phyloP scores from a whole-genome alignment of 53 echinoderm and acorn worm genomes.

The Actinopyga echinites region DNA sequence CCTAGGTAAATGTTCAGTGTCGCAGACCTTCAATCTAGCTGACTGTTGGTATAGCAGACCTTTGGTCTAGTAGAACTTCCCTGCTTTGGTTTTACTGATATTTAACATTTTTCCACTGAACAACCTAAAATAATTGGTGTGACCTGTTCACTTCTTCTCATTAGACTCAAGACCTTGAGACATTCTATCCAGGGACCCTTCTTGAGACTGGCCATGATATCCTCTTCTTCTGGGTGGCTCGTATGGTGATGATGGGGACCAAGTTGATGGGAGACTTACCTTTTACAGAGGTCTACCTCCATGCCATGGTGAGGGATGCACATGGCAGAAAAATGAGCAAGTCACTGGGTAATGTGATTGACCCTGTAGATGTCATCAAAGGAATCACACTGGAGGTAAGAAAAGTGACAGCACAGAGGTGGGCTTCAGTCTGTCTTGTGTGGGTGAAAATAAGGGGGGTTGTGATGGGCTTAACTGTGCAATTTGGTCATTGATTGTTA shows the following conservation, averaged over 20 bases:
- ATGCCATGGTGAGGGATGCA: slow-evolving; percentile 95
- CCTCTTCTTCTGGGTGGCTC: slow-evolving; percentile 60
- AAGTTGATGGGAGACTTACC: slow-evolving; percentile 75
- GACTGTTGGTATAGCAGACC: too few relatives aligned
- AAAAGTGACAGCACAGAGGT: too few relatives aligned
- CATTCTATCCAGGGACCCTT: slow-evolving; percentile 88
- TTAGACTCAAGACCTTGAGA: slow-evolving; percentile 74
- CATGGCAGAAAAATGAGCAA: slow-evolving; percentile 99
- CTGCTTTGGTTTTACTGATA: too few relatives aligned
- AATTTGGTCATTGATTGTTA: too few relatives aligned
- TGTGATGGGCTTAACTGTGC: too few relatives aligned
- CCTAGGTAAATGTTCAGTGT: too few relatives aligned
- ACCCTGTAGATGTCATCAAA: slow-evolving; percentile 93
- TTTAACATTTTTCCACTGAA: too few relatives aligned
- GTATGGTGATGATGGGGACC: slow-evolving; percentile 73
- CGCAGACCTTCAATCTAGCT: too few relatives aligned
- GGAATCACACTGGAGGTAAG: slow-evolving; percentile 11
- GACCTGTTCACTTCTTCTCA: background rate
- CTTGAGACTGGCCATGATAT: slow-evolving; percentile 96
- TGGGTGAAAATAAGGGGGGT: too few relatives aligned
- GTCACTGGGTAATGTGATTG: slow-evolving; percentile 96
- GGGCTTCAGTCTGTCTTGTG: too few relatives aligned
- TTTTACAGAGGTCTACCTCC: slow-evolving; percentile 83
- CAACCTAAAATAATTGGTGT: too few relatives aligned
- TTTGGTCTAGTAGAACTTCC: too few relatives aligned